phyloP scores from a whole-genome alignment of 2,797 vertebrate genomes.

The Hyperoplus lanceolatus region DNA sequence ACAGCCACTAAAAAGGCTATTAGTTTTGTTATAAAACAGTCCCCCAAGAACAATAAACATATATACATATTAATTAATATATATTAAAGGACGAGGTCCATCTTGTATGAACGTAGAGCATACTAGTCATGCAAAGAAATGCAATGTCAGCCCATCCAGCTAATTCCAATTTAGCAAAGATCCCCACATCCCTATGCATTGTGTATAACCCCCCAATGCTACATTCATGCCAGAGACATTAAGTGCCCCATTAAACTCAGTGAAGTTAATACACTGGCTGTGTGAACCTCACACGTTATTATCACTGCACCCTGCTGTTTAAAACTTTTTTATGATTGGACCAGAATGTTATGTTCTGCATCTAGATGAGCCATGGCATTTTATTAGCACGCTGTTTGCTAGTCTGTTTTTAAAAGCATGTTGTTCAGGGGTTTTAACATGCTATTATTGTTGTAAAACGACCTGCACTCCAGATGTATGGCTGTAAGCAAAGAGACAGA shows the following conservation, averaged over 20 bases:
- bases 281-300: slow-evolving; percentile 58
- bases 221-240: slow-evolving; percentile 64
- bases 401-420: slow-evolving; percentile 60
- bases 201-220: neutral
- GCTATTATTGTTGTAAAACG: slow-evolving; percentile 58
- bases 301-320: slow-evolving; percentile 67
- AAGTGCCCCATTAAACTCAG: slow-evolving; percentile 71
- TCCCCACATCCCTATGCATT: slow-evolving; percentile 12
- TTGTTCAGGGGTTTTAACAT: slow-evolving; percentile 39
- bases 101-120: neutral
- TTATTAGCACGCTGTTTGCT: slow-evolving; percentile 65
- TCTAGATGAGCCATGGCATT: slow-evolving; percentile 63
- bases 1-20: neutral
- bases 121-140: neutral
- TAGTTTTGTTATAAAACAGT: neutral
- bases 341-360: slow-evolving; percentile 47
- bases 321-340: slow-evolving; percentile 65
- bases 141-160: neutral
- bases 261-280: slow-evolving; percentile 44
- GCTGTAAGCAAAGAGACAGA: slow-evolving; percentile 20
- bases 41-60: neutral
- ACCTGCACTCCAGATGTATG: slow-evolving; percentile 61
- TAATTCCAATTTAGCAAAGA: neutral
- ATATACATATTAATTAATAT: neutral
- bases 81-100: neutral